phyloP scores from a whole-genome alignment of 2,888 invertebrate species.

The Gymnocheta viridis region DNA sequence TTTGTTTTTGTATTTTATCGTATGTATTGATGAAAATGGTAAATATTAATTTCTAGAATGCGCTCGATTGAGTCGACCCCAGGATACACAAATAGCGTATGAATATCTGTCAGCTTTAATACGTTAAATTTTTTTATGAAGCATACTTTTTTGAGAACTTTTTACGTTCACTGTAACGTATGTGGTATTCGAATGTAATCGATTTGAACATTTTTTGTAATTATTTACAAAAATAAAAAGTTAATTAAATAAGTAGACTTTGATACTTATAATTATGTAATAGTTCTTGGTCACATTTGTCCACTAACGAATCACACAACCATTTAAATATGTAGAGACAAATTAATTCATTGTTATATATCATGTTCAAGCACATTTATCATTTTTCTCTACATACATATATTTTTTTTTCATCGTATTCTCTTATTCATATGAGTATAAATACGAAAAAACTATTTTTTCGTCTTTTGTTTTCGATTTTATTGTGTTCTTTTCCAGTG shows the following conservation, averaged over 20 bases:
- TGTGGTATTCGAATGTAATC: neutral
- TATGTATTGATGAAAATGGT: too few species aligned
- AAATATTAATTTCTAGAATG: too few species aligned
- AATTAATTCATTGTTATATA: slow-evolving; percentile 66
- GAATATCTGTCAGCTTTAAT: too few species aligned
- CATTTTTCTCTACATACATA: slow-evolving; percentile 32
- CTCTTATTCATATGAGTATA: slow-evolving; percentile 31
- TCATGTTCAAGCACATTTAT: slow-evolving; percentile 58
- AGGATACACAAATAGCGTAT: too few species aligned
- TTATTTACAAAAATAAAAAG: too few species aligned
- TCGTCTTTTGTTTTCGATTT: slow-evolving; percentile 28
- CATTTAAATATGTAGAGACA: slow-evolving; percentile 58
- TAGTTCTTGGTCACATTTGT: slow-evolving; percentile 43
- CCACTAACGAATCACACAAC: neutral
- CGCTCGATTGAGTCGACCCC: too few species aligned
- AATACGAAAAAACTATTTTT: slow-evolving; percentile 34
- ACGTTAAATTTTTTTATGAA: too few species aligned
- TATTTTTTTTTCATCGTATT: neutral
- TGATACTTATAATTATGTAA: too few species aligned
- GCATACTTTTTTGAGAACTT: neutral
- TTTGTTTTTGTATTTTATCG: too few species aligned
- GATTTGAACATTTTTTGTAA: too few species aligned
- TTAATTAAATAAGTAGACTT: too few species aligned
- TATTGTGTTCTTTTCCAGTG: slow-evolving; percentile 28
- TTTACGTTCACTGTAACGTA: neutral